A percentile compares a stretch with the other conserved stretches of the same genome.
phyloP scores from a whole-genome alignment of 2,888 invertebrate species.

The Thymelicus sylvestris region DNA sequence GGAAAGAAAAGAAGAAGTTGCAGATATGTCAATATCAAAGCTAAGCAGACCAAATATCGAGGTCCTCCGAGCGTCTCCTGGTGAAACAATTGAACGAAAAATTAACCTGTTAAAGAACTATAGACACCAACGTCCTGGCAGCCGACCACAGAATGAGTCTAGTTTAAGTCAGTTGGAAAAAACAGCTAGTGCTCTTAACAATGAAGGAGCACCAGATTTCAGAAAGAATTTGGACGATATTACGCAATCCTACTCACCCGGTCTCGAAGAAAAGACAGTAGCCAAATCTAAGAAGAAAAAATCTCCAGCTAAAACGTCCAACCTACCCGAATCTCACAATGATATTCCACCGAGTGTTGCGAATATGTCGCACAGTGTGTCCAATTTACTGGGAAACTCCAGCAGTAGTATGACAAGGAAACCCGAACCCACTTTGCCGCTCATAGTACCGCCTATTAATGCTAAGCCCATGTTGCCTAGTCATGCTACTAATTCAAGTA shows the following conservation, averaged over 20 bases:
- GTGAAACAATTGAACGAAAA: slow-evolving; percentile 66
- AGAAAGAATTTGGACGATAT: slow-evolving; percentile 79
- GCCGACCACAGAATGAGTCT: slow-evolving; percentile 69
- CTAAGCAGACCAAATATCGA: slow-evolving; percentile 44
- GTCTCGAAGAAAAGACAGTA: slow-evolving; percentile 64
- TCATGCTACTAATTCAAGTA: slow-evolving; percentile 44
- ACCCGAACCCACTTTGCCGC: slow-evolving; percentile 34
- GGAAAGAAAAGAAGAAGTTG: slow-evolving; percentile 43
- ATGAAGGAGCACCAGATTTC: slow-evolving; percentile 77
- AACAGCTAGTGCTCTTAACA: slow-evolving; percentile 73
- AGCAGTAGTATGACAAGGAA: slow-evolving; percentile 31
- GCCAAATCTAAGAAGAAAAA: slow-evolving; percentile 75
- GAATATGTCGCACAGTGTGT: slow-evolving; percentile 76
- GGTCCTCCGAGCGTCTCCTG: slow-evolving; percentile 51
- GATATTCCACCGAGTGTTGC: slow-evolving; percentile 51
- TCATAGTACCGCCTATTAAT: slow-evolving; percentile 50
- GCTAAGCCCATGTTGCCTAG: slow-evolving; percentile 42
- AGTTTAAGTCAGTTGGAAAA: slow-evolving; percentile 75
- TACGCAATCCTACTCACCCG: slow-evolving; percentile 79
- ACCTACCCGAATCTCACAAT: slow-evolving; percentile 56
- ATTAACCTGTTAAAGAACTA: slow-evolving; percentile 79
- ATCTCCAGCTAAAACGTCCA: slow-evolving; percentile 67
- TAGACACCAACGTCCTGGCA: slow-evolving; percentile 72
- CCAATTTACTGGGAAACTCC: slow-evolving; percentile 63
- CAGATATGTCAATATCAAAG: slow-evolving; percentile 40